phyloP scores from a whole-genome alignment of 2,797 vertebrate species.

The Spinibarbus caldwelli region DNA sequence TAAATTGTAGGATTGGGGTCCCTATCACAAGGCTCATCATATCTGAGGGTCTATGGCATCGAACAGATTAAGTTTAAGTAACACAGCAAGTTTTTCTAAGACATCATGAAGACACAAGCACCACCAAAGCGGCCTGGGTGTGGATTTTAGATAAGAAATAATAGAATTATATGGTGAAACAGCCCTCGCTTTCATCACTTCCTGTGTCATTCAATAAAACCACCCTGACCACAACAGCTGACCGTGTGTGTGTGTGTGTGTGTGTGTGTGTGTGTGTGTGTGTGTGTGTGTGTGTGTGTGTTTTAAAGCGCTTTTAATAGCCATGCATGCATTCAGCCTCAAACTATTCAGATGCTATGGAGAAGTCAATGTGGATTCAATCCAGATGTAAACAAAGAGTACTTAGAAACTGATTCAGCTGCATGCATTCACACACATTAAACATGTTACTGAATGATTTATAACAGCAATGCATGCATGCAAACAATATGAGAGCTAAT shows the following conservation, averaged over 20 bases:
- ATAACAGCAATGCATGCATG: neutral
- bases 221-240: slow-evolving; percentile 38
- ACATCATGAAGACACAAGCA: too few relatives aligned
- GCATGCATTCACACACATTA: neutral
- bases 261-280: neutral
- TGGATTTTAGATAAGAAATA: slow-evolving; percentile 11
- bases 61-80: neutral
- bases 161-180: neutral
- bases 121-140: neutral
- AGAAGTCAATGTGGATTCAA: neutral
- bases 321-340: neutral
- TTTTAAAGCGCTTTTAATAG: slow-evolving; percentile 8
- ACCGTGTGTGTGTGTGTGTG: neutral
- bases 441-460: neutral
- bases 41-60: neutral
- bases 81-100: neutral
- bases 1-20: too few relatives aligned
- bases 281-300: too few relatives aligned
- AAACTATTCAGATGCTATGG: neutral
- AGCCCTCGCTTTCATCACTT: neutral
- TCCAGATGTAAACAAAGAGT: neutral
- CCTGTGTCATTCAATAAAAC: neutral
- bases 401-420: neutral
- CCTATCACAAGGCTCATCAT: neutral
- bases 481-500: neutral